Base-by-base conservation (phyloP, 2,797 vertebrate species). In the Pogonophryne albipinna region DNA sequence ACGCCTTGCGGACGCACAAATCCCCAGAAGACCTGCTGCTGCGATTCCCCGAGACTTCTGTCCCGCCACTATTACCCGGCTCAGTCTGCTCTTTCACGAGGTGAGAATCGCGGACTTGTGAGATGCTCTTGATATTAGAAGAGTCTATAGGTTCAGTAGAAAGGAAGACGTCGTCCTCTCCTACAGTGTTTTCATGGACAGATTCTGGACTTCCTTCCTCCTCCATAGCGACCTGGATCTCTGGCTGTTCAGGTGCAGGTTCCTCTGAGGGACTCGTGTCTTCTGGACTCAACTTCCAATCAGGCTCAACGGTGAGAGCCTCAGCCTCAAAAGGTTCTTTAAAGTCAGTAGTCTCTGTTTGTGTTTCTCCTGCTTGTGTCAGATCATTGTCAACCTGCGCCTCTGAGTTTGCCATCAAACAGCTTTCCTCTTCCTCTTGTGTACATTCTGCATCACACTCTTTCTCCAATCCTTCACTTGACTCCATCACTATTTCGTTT, bases 1-100 rank as follows among this genome's bases (percentile, higher is more conserved):
- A 91, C 1, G 92, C 83, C 84, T 82, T 93, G 59, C 92, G 85
- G 34, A 94, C 51, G 6, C 91, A 71, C 56, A 92, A 66, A 41
- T 95, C 94, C 1, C 68, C 79, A 3, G 92, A 92, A 1, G 85
- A 86, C 3, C 38, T 71, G 52, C 84, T 89, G 56, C 76, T 79
- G 23, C 62, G 61, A 4, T 10, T 52, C 11, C 59, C 68, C 1
- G 68, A 20, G 7, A 27, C 13, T 47, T 58, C 71, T 4, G 76
- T 60, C 13, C 19, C 49, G 38, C 38, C n/a, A 4, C 68, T 49
- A 63, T 65, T 59, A 5, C 46, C 45, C 2, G n/a, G 7, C 52
- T 76, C 84, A 23, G n/a, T 4, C 17, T 46, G 53, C 3, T 79
- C 71, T 20, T 56, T 61, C 1, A 11, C 13, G 5, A 41, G 58